A percentile compares a stretch with the other conserved stretches of the same genome.
phyloP scores from a whole-genome alignment of 1,140 invertebrate genomes.

The Magallana angulata region DNA sequence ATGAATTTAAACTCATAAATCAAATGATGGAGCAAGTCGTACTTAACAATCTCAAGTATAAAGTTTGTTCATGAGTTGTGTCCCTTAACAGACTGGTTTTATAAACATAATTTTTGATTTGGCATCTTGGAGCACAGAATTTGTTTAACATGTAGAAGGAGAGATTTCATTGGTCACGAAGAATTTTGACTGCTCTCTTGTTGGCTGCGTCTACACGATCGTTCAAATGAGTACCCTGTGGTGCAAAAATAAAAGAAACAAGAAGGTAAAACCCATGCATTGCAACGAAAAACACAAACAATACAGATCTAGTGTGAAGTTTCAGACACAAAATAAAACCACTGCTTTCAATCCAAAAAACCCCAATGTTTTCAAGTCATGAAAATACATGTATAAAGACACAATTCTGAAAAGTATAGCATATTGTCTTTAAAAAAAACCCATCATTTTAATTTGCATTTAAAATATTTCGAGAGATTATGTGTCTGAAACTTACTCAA shows the following conservation, averaged over 20 bases:
- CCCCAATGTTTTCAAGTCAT: no score
- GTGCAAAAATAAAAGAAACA: constrained; percentile 30
- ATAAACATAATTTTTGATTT: constrained; percentile 18
- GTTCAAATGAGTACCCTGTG: constrained; percentile 54
- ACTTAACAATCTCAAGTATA: no score
- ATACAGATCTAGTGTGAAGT: not conserved
- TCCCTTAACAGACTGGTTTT: not conserved
- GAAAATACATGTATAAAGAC: no score
- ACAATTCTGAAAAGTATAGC: no score
- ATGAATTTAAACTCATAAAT: no score
- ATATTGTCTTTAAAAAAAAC: no score
- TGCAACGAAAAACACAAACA: not conserved
- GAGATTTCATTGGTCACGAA: constrained; percentile 54
- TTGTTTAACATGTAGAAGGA: not conserved
- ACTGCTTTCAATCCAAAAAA: no score
- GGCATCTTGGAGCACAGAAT: constrained; percentile 14
- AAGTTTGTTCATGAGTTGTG: not conserved
- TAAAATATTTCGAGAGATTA: not conserved
- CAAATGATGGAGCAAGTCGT: no score
- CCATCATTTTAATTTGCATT: no score
- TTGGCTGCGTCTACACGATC: constrained; percentile 57
- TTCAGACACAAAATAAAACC: not conserved
- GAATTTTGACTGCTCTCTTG: constrained; percentile 60
- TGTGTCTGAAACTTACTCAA: not conserved
- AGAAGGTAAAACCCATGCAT: not conserved